Evolutionary conservation across 1,140 invertebrate species (phyloP).

Genomic region (Hormaphis cornu): DNA sequence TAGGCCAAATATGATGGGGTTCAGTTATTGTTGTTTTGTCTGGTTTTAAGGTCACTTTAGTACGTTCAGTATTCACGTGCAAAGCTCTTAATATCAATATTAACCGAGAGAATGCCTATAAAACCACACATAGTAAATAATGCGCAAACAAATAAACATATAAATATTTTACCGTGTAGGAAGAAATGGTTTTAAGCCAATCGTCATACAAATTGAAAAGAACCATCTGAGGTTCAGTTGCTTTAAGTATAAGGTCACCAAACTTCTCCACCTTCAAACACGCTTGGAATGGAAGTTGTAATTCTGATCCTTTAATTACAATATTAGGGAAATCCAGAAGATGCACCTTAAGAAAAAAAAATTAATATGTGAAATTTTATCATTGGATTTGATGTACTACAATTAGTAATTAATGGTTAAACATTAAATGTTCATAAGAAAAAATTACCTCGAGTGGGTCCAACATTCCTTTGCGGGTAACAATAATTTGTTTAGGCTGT

Average conservation of each 20-base stretch:
- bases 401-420: background rate
- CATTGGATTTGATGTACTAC: background rate
- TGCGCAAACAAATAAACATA: background rate
- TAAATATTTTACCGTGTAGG: conserved; percentile 59
- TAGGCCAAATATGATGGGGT: conserved; percentile 99
- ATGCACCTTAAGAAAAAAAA: conserved; percentile 56
- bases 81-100: conserved; percentile 93
- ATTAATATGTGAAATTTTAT: conserved; percentile 3
- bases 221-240: conserved; percentile 99
- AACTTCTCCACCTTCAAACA: conserved; percentile 99
- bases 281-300: conserved; percentile 98
- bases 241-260: conserved; percentile 96
- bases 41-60: conserved; percentile 92
- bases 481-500: conserved; percentile 99
- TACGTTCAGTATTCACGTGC: conserved; percentile 98
- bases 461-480: conserved; percentile 98
- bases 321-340: conserved; percentile 99
- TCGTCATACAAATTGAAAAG: conserved; percentile 99
- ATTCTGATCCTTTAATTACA: conserved; percentile 95
- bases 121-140: conserved; percentile 30
- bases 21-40: conserved; percentile 99
- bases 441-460: conserved; percentile 83
- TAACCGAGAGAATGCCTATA: conserved; percentile 85
- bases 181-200: conserved; percentile 95
- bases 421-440: background rate